Conservation (phyloP, 1,140 invertebrate genomes). For the Euura saliciscinereae region DNA sequence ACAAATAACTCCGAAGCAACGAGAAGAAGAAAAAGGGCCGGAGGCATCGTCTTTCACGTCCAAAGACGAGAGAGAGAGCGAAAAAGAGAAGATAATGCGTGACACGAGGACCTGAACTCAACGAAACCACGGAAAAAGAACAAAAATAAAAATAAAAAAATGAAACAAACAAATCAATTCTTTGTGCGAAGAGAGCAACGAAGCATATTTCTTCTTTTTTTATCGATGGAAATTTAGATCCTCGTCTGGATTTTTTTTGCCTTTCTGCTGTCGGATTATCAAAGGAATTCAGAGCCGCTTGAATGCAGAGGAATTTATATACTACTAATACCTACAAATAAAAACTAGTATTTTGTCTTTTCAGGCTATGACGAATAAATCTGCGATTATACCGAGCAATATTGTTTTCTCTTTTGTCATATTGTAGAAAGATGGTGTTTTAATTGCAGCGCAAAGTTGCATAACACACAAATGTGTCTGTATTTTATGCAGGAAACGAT, state of each 20-base stretch:
- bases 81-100: background rate
- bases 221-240: too few species aligned
- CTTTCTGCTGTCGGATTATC: too few species aligned
- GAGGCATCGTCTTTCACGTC: background rate
- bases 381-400: background rate
- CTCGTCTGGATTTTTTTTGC: too few species aligned
- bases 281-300: background rate
- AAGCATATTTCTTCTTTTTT: too few species aligned
- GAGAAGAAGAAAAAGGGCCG: background rate
- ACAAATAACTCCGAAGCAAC: background rate
- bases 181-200: background rate
- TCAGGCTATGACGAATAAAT: background rate
- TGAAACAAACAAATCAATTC: background rate
- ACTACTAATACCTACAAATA: background rate
- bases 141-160: background rate
- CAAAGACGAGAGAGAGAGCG: too few species aligned
- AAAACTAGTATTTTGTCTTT: background rate
- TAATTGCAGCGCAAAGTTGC: background rate
- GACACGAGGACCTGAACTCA: background rate
- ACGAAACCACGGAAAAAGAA: background rate
- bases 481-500: background rate
- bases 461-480: background rate
- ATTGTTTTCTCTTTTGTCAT: too few species aligned
- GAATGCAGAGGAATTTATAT: background rate
- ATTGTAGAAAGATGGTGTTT: background rate